These are phyloP conservation scores for Ectemnius lituratus DNA, from an alignment of 2,888 invertebrate genomes.

Conservation along the genomic window DNA sequence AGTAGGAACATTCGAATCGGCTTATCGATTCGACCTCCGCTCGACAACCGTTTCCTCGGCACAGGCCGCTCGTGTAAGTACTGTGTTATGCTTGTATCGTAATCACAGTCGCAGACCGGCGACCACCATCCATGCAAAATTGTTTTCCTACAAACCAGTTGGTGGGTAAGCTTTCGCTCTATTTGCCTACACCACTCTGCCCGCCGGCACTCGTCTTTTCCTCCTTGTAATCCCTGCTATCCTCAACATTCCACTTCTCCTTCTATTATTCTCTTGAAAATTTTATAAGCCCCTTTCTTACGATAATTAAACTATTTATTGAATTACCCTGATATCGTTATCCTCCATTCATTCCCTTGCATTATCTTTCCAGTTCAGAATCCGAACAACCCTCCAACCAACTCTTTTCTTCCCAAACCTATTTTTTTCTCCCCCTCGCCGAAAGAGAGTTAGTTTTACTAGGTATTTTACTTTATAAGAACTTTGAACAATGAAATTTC, in stretches of 20 bases:
- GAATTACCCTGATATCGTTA: too few species aligned
- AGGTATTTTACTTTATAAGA: too few species aligned
- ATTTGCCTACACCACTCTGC: too few species aligned
- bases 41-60: conserved; percentile 56
- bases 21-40: conserved; percentile 65
- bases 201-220: neutral
- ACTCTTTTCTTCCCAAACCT: too few species aligned
- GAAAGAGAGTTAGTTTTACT: too few species aligned
- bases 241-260: neutral
- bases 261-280: neutral
- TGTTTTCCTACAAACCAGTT: conserved; percentile 47
- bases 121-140: conserved; percentile 50
- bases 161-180: neutral
- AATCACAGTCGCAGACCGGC: conserved; percentile 48
- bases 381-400: too few species aligned
- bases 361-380: too few species aligned
- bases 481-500: too few species aligned
- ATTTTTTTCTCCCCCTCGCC: too few species aligned
- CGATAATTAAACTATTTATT: too few species aligned
- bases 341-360: too few species aligned
- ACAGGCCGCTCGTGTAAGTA: conserved; percentile 59
- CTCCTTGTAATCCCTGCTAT: neutral
- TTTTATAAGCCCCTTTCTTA: too few species aligned
- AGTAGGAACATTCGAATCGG: conserved; percentile 59
- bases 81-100: conserved; percentile 55